phyloP scores from a whole-genome alignment of 1,140 invertebrate species.

The Meloidogyne hapla region DNA sequence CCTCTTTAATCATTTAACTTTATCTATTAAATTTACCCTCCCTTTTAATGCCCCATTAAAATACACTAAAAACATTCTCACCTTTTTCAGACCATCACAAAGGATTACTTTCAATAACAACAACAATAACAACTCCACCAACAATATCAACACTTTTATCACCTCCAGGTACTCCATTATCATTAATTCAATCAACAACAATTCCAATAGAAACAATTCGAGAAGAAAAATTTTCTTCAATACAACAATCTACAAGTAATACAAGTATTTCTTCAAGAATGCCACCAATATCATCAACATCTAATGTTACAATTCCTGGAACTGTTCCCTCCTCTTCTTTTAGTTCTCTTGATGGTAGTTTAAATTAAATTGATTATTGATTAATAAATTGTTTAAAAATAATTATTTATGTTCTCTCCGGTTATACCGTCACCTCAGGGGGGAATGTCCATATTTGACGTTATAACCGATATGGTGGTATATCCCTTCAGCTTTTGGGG shows the following conservation, averaged over 20 bases:
- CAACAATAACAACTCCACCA: background rate
- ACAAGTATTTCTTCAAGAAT: no score
- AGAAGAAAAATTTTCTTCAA: background rate
- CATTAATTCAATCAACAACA: background rate
- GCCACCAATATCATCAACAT: background rate
- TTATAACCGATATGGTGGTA: no score
- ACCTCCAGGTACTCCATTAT: background rate
- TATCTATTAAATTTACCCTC: no score
- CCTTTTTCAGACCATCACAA: background rate
- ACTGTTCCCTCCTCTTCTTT: background rate
- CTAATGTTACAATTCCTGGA: background rate
- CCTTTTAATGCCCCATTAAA: no score
- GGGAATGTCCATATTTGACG: no score
- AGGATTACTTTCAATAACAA: background rate
- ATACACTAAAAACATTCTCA: no score
- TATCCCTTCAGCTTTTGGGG: no score
- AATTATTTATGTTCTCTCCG: no score
- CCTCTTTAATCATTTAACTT: no score
- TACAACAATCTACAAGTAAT: background rate
- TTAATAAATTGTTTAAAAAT: background rate
- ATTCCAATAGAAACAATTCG: background rate
- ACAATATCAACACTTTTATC: background rate
- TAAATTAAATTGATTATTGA: background rate
- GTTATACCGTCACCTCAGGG: no score
- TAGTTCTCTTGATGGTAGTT: constrained; percentile 4